Percentiles rank a stretch among this genome's conserved stretches.
These are phyloP conservation scores for Porites rus DNA, from an alignment of 92 coral and sea anemone species.

Conservation along the genomic window DNA sequence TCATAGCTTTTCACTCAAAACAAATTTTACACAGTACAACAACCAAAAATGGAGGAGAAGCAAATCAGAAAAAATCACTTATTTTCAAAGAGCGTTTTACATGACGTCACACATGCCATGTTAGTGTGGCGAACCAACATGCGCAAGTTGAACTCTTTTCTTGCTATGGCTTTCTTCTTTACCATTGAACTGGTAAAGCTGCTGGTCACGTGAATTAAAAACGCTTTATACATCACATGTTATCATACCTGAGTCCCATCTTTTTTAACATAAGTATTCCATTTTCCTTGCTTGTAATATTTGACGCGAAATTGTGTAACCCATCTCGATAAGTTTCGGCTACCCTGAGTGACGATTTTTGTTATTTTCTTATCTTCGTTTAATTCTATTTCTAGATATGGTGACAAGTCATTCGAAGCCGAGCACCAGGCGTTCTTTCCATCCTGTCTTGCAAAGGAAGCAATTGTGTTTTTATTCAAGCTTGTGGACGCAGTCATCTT, in stretches of 20 bases:
- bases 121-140: too few relatives aligned
- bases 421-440: slow-evolving; percentile 27
- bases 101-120: too few relatives aligned
- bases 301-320: slow-evolving; percentile 11
- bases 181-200: too few relatives aligned
- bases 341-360: slow-evolving; percentile 2
- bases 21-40: too few relatives aligned
- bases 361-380: slow-evolving; percentile 7
- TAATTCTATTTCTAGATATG: slow-evolving; percentile 19
- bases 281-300: slow-evolving; percentile 1
- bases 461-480: neutral
- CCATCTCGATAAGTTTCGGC: neutral
- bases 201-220: too few relatives aligned
- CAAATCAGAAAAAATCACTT: too few relatives aligned
- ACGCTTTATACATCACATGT: too few relatives aligned
- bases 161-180: too few relatives aligned
- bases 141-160: too few relatives aligned
- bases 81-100: too few relatives aligned
- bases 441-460: slow-evolving; percentile 32
- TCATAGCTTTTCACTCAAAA: too few relatives aligned
- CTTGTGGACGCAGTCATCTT: slow-evolving; percentile 21
- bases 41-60: too few relatives aligned
- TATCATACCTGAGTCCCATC: neutral
- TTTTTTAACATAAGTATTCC: neutral
- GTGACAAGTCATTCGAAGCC: neutral